Conservation (phyloP, 35 echinoderm and acorn worm genomes). For the Amphiura filiformis region DNA sequence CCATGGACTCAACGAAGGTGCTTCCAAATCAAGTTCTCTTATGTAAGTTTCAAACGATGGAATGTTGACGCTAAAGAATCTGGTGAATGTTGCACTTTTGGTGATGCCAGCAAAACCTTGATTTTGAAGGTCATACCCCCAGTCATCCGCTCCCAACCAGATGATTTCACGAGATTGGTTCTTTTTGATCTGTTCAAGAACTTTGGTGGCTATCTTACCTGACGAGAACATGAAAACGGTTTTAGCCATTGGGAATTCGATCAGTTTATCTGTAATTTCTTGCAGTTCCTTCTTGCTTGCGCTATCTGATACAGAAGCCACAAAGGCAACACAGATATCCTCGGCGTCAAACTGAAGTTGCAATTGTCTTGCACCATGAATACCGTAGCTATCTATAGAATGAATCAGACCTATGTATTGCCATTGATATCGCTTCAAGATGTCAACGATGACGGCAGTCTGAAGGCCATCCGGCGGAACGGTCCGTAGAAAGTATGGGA, state of each 20-base stretch:
- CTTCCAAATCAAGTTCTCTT: background rate
- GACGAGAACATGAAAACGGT: conserved; percentile 23
- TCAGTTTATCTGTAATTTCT: conserved; percentile 16
- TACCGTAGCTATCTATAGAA: conserved; percentile 39
- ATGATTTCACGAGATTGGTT: background rate
- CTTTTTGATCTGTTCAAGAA: background rate
- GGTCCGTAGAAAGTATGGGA: conserved; percentile 41
- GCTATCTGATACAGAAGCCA: background rate
- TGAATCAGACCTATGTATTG: conserved; percentile 23
- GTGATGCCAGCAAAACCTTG: background rate
- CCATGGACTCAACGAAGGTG: conserved; percentile 19
- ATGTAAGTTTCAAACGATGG: conserved; percentile 28
- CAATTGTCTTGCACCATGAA: conserved; percentile 18
- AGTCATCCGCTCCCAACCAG: conserved; percentile 43
- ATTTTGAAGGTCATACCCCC: conserved; percentile 16
- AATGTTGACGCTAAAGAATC: conserved; percentile 13
- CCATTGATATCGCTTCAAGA: conserved; percentile 27
- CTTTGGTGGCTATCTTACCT: conserved; percentile 6
- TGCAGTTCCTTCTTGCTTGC: conserved; percentile 7
- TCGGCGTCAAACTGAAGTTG: conserved; percentile 5
- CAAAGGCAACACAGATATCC: conserved; percentile 33
- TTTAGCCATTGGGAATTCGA: background rate
- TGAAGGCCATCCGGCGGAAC: conserved; percentile 45
- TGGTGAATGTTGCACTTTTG: conserved; percentile 18
- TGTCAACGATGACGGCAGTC: conserved; percentile 17